A percentile compares a stretch with the other conserved stretches of the same genome.
Evolutionary conservation across 2,797 vertebrate species (phyloP).

Genomic region (Poeciliopsis paucimaculata): DNA sequence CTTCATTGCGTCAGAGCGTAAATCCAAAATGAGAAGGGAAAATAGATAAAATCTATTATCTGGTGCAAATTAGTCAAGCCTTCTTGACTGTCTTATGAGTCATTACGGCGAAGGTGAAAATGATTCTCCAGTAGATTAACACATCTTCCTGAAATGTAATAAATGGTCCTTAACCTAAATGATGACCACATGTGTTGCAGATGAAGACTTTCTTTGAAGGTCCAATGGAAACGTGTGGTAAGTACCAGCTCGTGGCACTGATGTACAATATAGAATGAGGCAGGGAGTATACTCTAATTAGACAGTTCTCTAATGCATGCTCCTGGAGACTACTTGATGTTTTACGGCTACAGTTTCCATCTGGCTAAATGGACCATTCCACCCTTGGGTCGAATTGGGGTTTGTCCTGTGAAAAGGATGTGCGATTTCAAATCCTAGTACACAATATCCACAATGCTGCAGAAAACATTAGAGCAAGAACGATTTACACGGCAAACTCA

Average conservation of each 20-base stretch:
- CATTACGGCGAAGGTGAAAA: constrained; percentile 71
- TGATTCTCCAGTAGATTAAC: constrained; percentile 68
- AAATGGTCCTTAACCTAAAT: constrained; percentile 64
- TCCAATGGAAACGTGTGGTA: constrained; percentile 38
- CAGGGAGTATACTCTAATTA: constrained; percentile 49
- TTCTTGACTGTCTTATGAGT: constrained; percentile 66
- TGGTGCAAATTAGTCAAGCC: constrained; percentile 68
- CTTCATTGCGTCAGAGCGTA: constrained; percentile 26
- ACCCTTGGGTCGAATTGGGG: constrained; percentile 11
- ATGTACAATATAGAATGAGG: constrained; percentile 43
- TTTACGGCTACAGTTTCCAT: constrained; percentile 42
- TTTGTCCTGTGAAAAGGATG: not conserved
- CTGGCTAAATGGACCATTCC: constrained; percentile 29
- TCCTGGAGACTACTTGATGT: constrained; percentile 49
- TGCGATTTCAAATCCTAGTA: constrained; percentile 1
- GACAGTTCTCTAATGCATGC: constrained; percentile 56
- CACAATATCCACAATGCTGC: not conserved
- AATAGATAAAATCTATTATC: constrained; percentile 70
- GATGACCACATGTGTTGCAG: constrained; percentile 54
- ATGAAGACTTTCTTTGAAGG: constrained; percentile 39
- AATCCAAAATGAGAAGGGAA: constrained; percentile 42
- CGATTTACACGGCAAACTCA: not conserved
- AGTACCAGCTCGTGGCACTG: constrained; percentile 40
- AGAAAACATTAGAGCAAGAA: not conserved
- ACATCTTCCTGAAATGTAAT: constrained; percentile 60